phyloP scores from a whole-genome alignment of 35 echinoderm and acorn worm genomes.

The Heliocidaris tuberculata region DNA sequence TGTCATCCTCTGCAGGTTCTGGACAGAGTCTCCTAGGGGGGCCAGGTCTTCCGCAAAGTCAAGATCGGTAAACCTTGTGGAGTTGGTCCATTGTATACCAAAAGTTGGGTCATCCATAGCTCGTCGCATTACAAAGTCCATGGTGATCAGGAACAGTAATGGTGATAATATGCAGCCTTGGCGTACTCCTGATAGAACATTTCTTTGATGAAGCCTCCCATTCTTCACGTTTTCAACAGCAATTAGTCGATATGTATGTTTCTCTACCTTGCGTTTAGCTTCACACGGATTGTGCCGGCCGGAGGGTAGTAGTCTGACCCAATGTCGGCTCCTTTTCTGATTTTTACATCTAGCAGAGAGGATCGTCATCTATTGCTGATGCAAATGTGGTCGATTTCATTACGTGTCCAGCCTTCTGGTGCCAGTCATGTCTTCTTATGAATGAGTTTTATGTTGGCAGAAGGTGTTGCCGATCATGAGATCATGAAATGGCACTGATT shows the following conservation, averaged over 20 bases:
- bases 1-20: neutral
- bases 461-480: neutral
- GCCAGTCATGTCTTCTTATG: neutral
- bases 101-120: neutral
- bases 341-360: conserved; percentile 22
- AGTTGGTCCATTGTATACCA: neutral
- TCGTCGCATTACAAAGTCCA: neutral
- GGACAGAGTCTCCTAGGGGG: neutral
- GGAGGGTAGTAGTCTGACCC: no score
- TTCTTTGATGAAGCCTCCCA: no score
- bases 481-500: no score
- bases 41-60: neutral
- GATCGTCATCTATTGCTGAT: no score
- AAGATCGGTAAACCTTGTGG: no score
- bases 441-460: neutral
- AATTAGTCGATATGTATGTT: no score
- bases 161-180: neutral
- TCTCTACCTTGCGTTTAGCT: no score
- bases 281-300: no score
- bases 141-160: conserved; percentile 5
- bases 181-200: neutral
- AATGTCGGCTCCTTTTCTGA: neutral
- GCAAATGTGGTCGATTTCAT: no score
- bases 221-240: no score
- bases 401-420: conserved; percentile 20